These are phyloP conservation scores for Rutilus rutilus DNA, from an alignment of 2,113 vertebrate genomes.

Conservation along the genomic window DNA sequence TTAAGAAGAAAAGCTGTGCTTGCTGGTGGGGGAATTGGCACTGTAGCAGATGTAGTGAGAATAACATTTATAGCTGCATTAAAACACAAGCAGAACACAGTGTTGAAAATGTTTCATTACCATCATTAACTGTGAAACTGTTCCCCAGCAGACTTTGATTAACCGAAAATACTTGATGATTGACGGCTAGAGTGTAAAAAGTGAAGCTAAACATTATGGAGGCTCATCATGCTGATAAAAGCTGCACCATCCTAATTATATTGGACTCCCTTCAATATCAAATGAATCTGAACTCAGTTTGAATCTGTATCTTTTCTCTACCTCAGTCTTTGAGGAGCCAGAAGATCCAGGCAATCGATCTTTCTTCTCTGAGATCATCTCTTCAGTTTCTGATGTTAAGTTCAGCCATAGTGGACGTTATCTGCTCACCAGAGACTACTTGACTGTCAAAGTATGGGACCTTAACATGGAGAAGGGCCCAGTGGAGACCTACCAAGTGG, in stretches of 20 bases:
- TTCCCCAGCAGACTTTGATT: background rate
- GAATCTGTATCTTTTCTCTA: constrained; percentile 27
- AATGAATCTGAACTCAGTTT: background rate
- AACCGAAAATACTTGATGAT: background rate
- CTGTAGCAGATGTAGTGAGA: background rate
- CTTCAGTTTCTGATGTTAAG: constrained; percentile 80
- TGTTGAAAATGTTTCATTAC: background rate
- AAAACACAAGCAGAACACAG: background rate
- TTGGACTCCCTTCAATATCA: no score
- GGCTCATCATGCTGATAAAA: background rate
- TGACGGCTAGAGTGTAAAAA: background rate
- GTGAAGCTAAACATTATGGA: background rate
- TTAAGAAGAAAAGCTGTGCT: constrained; percentile 5
- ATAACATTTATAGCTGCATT: background rate
- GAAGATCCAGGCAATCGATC: constrained; percentile 79
- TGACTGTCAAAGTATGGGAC: constrained; percentile 81
- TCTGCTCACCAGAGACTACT: constrained; percentile 80
- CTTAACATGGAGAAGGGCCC: constrained; percentile 80
- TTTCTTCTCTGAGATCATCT: constrained; percentile 81
- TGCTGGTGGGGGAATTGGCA: constrained; percentile 4
- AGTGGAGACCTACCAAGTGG: constrained; percentile 78
- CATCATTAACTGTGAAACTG: background rate
- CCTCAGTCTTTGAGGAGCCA: constrained; percentile 76
- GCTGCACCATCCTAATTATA: background rate
- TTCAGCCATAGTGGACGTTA: constrained; percentile 81